phyloP scores from a whole-genome alignment of 2,113 vertebrate species.

The Sorex araneus region DNA sequence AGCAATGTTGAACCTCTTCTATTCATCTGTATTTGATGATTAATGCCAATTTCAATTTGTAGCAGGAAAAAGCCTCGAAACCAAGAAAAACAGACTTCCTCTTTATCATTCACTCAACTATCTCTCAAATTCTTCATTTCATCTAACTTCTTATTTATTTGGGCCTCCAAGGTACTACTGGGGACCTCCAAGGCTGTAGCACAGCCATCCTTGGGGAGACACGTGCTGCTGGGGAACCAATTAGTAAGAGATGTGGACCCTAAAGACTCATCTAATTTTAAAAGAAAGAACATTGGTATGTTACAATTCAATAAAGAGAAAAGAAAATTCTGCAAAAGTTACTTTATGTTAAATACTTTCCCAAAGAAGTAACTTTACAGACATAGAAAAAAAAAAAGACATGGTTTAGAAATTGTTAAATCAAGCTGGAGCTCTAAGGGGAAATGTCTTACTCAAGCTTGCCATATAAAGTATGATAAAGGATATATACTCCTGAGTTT shows the following conservation, averaged over 20 bases:
- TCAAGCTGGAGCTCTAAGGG: conserved; percentile 71
- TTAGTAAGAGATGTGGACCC: too few species aligned
- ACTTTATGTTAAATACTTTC: conserved; percentile 50
- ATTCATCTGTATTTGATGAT: conserved; percentile 39
- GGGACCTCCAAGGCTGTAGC: too few species aligned
- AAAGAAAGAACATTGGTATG: neutral
- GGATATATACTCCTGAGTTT: neutral
- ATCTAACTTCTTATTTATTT: neutral
- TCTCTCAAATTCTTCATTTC: conserved; percentile 35
- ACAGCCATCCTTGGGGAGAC: too few species aligned
- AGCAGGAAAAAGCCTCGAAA: neutral
- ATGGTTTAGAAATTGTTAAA: conserved; percentile 72
- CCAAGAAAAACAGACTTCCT: conserved; percentile 20
- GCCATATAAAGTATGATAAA: conserved; percentile 89
- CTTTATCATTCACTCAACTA: conserved; percentile 18
- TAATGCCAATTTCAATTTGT: neutral
- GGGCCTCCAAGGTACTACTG: too few species aligned
- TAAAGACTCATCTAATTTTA: neutral
- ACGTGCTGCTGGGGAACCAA: too few species aligned
- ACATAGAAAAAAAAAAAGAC: conserved; percentile 71
- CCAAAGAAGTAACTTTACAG: conserved; percentile 72
- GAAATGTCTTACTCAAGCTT: conserved; percentile 84
- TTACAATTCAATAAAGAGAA: conserved; percentile 11
- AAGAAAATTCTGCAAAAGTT: conserved; percentile 43
- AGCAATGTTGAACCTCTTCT: neutral